Percentiles rank a stretch among this genome's conserved stretches.
Conservation (phyloP, 2,888 invertebrate species). For the Notocelia uddmanniana region DNA sequence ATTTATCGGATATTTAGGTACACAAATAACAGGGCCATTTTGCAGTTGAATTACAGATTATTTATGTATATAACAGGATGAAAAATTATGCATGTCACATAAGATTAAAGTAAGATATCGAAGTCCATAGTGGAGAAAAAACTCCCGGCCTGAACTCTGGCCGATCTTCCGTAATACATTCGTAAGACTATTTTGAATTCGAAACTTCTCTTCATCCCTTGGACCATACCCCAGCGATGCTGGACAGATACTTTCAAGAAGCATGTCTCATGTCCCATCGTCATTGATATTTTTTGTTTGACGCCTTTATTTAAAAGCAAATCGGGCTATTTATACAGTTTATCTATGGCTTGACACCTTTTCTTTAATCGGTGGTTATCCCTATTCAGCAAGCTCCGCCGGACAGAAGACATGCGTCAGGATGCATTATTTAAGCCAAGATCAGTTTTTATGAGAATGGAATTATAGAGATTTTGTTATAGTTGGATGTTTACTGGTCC, state of each 20-base stretch:
- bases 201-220: not conserved
- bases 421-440: constrained; percentile 24
- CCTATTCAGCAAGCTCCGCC: constrained; percentile 1
- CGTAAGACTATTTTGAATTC: not conserved
- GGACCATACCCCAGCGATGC: constrained; percentile 12
- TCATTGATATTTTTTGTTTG: constrained; percentile 49
- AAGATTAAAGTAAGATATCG: not conserved
- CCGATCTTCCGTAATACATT: no score
- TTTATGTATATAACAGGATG: no score
- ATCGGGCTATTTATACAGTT: constrained; percentile 42
- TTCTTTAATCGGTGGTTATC: constrained; percentile 41
- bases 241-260: constrained; percentile 53
- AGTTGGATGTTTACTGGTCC: constrained; percentile 24
- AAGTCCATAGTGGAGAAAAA: no score
- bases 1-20: no score
- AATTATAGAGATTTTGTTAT: constrained; percentile 22
- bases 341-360: constrained; percentile 46
- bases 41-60: no score
- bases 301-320: constrained; percentile 51
- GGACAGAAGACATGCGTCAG: constrained; percentile 17
- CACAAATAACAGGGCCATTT: no score
- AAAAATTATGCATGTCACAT: no score
- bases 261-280: constrained; percentile 50
- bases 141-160: no score
- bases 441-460: constrained; percentile 21